Percentiles rank a stretch among this genome's conserved stretches.
Conservation (phyloP, 2,888 invertebrate genomes). For the Maniola hyperantus region DNA sequence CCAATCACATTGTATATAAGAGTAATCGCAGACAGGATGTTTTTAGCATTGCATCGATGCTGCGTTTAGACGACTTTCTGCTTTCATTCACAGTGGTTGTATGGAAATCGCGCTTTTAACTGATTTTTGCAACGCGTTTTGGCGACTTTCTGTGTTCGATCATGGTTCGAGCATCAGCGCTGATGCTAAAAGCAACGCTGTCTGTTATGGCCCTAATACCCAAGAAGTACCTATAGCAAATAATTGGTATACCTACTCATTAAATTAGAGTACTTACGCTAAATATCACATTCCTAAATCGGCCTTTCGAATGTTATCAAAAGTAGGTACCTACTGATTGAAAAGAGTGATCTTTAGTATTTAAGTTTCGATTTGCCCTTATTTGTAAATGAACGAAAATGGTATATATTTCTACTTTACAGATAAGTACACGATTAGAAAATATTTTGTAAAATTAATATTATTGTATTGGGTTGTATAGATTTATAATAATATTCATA, state of each 20-base stretch:
- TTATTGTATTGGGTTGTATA: conserved; percentile 72
- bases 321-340: conserved; percentile 34
- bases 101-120: no score
- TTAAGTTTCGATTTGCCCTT: conserved; percentile 51
- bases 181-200: no score
- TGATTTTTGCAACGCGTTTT: no score
- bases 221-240: background rate
- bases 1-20: background rate
- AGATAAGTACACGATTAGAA: conserved; percentile 71
- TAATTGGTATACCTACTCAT: conserved; percentile 4
- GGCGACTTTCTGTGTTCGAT: no score
- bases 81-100: no score
- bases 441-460: conserved; percentile 78
- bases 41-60: no score
- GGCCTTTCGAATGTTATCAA: conserved; percentile 41
- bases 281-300: conserved; percentile 58
- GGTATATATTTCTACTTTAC: conserved; percentile 64
- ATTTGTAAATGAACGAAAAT: conserved; percentile 71
- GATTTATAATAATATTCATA: conserved; percentile 51
- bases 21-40: no score
- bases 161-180: no score
- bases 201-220: background rate
- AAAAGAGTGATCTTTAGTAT: conserved; percentile 44
- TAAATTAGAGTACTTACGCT: conserved; percentile 25
- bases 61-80: no score